These are phyloP conservation scores for Sylvia borin DNA, from an alignment of 2,797 vertebrate species.

Conservation along the genomic window DNA sequence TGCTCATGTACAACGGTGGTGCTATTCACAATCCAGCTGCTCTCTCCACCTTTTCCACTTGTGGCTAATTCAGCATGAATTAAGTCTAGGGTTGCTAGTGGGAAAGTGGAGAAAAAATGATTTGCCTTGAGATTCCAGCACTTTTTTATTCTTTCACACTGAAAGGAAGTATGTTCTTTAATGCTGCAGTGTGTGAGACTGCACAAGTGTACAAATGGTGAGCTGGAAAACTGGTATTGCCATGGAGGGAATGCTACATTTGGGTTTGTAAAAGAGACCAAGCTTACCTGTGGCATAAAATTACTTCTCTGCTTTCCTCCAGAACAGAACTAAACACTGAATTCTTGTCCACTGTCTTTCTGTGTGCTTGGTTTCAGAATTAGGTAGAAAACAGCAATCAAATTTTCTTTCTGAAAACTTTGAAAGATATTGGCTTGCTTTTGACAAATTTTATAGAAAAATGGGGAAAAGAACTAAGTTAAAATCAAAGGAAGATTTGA, in stretches of 20 bases:
- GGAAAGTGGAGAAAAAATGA: not conserved
- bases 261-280: not conserved
- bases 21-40: not conserved
- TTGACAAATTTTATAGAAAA: not conserved
- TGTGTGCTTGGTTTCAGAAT: not conserved
- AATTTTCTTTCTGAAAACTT: not conserved
- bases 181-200: not conserved
- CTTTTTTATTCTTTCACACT: not conserved
- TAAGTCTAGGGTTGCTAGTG: not conserved
- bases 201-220: not conserved
- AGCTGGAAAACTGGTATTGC: not conserved
- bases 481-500: constrained; percentile 4
- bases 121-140: not conserved
- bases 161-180: not conserved
- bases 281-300: not conserved
- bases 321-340: not conserved
- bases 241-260: not conserved
- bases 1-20: not conserved
- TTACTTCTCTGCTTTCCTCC: not conserved
- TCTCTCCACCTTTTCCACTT: not conserved
- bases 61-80: not conserved
- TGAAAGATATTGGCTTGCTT: not conserved
- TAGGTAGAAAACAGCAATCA: not conserved
- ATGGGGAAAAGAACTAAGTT: not conserved
- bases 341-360: not conserved